phyloP scores from a whole-genome alignment of 2,888 invertebrate genomes.

The Allygus modestus region DNA sequence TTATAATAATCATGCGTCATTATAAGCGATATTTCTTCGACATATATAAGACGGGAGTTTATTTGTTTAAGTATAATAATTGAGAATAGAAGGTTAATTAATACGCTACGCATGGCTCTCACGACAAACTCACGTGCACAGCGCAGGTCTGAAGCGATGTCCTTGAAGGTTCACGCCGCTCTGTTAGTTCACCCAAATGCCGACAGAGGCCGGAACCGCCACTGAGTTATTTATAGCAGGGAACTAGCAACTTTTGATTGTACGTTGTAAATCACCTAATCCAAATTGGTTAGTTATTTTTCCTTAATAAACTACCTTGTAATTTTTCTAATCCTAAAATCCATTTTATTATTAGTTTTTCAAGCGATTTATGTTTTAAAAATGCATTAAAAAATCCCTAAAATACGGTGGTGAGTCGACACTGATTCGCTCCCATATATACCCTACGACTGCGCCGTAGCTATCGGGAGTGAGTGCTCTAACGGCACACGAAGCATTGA shows the following conservation, averaged over 20 bases:
- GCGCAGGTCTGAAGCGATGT: not conserved
- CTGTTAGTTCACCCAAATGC: not conserved
- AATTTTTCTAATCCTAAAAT: not conserved
- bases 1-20: too few species aligned
- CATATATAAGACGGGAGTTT: too few species aligned
- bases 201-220: not conserved
- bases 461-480: slow-evolving; percentile 21
- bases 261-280: not conserved
- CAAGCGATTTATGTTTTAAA: not conserved
- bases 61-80: too few species aligned
- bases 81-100: too few species aligned
- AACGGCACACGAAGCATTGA: slow-evolving; percentile 38
- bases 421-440: not conserved
- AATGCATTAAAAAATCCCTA: not conserved
- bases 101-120: too few species aligned
- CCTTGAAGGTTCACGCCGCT: not conserved
- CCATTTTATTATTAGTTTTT: not conserved
- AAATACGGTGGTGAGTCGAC: not conserved
- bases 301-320: not conserved
- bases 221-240: not conserved
- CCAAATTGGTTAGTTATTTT: not conserved
- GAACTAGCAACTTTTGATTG: slow-evolving; percentile 2
- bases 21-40: too few species aligned
- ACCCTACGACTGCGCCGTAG: not conserved
- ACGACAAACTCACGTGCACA: too few species aligned